A percentile compares a stretch with the other conserved stretches of the same genome.
These are phyloP conservation scores for Clarias fuscus DNA, from an alignment of 2,797 vertebrate species.

Conservation along the genomic window DNA sequence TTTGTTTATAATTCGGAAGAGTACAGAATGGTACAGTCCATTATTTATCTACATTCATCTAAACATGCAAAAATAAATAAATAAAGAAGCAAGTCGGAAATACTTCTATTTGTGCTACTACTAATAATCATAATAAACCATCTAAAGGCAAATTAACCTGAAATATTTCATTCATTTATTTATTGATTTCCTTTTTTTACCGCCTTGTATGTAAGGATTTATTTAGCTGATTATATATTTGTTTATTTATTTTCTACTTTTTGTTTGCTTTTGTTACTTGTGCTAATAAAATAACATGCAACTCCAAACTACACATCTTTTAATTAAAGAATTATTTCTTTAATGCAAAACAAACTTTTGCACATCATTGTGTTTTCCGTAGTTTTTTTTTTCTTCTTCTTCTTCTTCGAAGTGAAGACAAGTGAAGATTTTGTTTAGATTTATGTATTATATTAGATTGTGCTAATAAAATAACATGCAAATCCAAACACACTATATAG, in stretches of 20 bases:
- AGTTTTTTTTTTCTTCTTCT: too few species aligned
- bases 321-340: too few species aligned
- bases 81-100: too few species aligned
- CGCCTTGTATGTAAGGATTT: background rate
- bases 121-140: too few species aligned
- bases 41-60: background rate
- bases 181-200: background rate
- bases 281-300: background rate
- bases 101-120: too few species aligned
- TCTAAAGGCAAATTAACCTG: background rate
- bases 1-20: background rate
- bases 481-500: background rate
- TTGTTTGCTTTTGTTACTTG: background rate
- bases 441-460: background rate
- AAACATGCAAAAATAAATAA: background rate
- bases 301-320: too few species aligned
- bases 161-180: background rate
- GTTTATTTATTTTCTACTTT: background rate
- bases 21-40: too few species aligned
- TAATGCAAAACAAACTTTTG: too few species aligned
- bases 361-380: background rate
- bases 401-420: too few species aligned
- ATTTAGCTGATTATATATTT: background rate
- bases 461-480: background rate
- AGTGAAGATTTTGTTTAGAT: too few species aligned